Evolutionary conservation across 2,113 vertebrate genomes (phyloP).

Genomic region (Chionodraco myersi): DNA sequence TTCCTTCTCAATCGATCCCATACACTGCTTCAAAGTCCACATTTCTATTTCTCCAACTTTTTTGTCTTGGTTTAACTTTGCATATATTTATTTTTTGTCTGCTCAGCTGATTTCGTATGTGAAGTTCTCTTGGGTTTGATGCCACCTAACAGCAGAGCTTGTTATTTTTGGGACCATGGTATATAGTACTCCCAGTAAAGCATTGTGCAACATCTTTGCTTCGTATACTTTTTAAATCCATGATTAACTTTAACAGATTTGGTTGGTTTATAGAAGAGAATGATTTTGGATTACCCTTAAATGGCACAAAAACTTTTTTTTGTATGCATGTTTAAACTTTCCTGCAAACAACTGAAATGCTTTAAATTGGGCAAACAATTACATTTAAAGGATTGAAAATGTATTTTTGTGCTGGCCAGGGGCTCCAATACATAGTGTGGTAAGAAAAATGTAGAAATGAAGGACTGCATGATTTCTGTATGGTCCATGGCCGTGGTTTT

Average conservation of each 20-base stretch:
- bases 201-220: neutral
- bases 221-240: neutral
- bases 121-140: conserved; percentile 5
- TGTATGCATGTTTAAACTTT: neutral
- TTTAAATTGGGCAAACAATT: too few species aligned
- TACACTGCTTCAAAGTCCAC: conserved; percentile 7
- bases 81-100: neutral
- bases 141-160: conserved; percentile 1
- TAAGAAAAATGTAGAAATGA: too few species aligned
- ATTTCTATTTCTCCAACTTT: neutral
- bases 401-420: neutral
- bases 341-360: too few species aligned
- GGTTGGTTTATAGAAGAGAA: neutral
- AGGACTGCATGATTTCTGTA: neutral
- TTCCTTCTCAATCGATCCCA: neutral
- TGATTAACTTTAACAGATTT: neutral
- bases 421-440: neutral
- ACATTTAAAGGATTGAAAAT: too few species aligned
- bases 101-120: neutral
- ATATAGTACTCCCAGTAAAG: neutral
- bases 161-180: neutral
- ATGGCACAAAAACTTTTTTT: neutral
- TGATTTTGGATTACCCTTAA: too few species aligned
- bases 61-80: neutral
- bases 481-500: neutral